Evolutionary conservation across 2,113 vertebrate species (phyloP).

Genomic region (Stegastes partitus): DNA sequence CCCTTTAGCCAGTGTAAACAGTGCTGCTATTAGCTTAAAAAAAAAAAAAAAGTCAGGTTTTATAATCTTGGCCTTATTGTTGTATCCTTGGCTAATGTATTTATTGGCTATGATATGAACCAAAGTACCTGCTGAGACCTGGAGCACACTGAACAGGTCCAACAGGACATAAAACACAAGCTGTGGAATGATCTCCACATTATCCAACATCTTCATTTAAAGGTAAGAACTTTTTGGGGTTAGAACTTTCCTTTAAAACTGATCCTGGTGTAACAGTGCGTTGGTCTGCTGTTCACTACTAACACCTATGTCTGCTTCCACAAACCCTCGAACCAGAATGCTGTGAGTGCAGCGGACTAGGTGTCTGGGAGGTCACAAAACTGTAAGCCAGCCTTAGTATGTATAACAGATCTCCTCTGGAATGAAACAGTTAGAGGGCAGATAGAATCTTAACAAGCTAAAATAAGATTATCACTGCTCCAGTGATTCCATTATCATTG

Average conservation of each 20-base stretch:
- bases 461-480: constrained; percentile 62
- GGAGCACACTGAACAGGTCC: not conserved
- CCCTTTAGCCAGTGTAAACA: no score
- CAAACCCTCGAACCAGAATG: not conserved
- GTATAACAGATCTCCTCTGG: constrained; percentile 26
- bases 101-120: not conserved
- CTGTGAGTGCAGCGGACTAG: not conserved
- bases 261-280: not conserved
- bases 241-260: not conserved
- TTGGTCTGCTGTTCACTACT: no score
- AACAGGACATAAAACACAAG: not conserved
- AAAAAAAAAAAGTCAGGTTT: no score
- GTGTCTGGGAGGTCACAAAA: not conserved
- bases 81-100: not conserved
- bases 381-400: not conserved
- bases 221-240: not conserved
- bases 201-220: not conserved
- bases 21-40: no score
- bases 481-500: constrained; percentile 63
- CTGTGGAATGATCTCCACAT: not conserved
- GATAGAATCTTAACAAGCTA: constrained; percentile 63
- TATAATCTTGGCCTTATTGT: not conserved
- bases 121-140: not conserved
- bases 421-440: constrained; percentile 43
- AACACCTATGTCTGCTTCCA: not conserved